A percentile compares a stretch with the other conserved stretches of the same genome.
phyloP scores from a whole-genome alignment of 2,888 invertebrate genomes.

The Cryptophagus acutangulus region DNA sequence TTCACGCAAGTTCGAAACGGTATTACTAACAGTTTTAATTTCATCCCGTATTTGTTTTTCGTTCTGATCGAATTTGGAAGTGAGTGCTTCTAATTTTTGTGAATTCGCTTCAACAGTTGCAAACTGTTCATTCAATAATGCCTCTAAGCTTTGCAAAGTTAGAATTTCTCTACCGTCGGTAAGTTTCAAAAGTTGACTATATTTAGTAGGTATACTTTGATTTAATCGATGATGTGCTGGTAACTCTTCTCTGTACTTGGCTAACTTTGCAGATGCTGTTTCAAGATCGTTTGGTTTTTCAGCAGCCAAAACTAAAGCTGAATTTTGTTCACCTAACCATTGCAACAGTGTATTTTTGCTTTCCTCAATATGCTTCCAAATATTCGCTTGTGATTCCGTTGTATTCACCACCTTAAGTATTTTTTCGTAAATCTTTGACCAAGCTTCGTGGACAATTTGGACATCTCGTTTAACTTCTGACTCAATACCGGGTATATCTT shows the following conservation, averaged over 20 bases:
- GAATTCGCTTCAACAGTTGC: conserved; percentile 67
- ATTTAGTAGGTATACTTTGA: conserved; percentile 73
- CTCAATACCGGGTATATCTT: conserved; percentile 63
- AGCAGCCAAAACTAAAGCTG: conserved; percentile 68
- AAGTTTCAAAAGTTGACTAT: conserved; percentile 70
- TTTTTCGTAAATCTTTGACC: conserved; percentile 67
- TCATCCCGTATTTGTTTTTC: conserved; percentile 68
- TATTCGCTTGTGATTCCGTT: conserved; percentile 82
- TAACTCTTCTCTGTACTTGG: conserved; percentile 81
- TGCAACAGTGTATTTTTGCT: conserved; percentile 75
- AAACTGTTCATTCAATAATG: conserved; percentile 71
- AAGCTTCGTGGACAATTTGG: conserved; percentile 58
- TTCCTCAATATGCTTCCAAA: conserved; percentile 89
- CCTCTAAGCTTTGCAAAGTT: conserved; percentile 61
- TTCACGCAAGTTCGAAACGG: conserved; percentile 70
- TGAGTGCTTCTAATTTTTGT: conserved; percentile 66
- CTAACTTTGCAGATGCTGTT: conserved; percentile 69
- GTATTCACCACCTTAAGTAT: conserved; percentile 71
- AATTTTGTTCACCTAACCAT: conserved; percentile 81
- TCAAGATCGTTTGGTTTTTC: conserved; percentile 77
- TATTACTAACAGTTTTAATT: conserved; percentile 66
- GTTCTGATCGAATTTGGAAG: conserved; percentile 67
- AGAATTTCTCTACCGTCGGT: conserved; percentile 68
- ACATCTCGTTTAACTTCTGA: conserved; percentile 57
- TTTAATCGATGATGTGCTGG: conserved; percentile 72